Evolutionary conservation across 2,797 vertebrate genomes (phyloP).

Genomic region (Amniataba percoides): DNA sequence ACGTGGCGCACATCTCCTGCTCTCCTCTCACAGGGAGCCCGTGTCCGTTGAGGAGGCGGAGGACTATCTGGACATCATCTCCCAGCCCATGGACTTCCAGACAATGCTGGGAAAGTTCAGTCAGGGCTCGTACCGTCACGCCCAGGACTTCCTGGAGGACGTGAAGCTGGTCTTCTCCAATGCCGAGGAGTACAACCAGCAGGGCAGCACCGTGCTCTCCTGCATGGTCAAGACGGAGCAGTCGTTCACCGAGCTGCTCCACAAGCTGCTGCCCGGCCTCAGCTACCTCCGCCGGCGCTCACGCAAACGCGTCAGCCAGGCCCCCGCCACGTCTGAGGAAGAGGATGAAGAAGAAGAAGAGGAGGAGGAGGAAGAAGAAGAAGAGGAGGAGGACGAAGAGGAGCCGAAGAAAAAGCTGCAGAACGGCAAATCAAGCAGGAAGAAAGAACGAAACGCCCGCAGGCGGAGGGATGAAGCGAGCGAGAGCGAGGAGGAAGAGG

Average conservation of each 20-base stretch:
- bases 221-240: slow-evolving; percentile 95
- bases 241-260: slow-evolving; percentile 91
- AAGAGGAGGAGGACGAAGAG: slow-evolving; percentile 78
- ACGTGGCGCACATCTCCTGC: neutral
- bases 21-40: slow-evolving; percentile 88
- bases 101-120: slow-evolving; percentile 94
- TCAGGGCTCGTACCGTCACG: slow-evolving; percentile 89
- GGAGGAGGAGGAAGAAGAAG: slow-evolving; percentile 32
- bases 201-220: slow-evolving; percentile 91
- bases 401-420: slow-evolving; percentile 79
- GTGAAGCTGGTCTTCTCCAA: slow-evolving; percentile 96
- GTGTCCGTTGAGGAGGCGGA: slow-evolving; percentile 93
- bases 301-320: slow-evolving; percentile 77
- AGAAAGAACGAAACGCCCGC: slow-evolving; percentile 45
- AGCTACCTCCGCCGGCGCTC: slow-evolving; percentile 87
- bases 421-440: slow-evolving; percentile 71
- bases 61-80: slow-evolving; percentile 94
- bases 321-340: slow-evolving; percentile 65
- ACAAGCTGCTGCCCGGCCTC: slow-evolving; percentile 93
- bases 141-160: slow-evolving; percentile 93
- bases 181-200: slow-evolving; percentile 94
- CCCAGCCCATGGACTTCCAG: slow-evolving; percentile 96
- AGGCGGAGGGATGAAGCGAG: slow-evolving; percentile 50
- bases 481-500: slow-evolving; percentile 56
- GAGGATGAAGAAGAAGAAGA: slow-evolving; percentile 67